phyloP scores from a whole-genome alignment of 1,140 invertebrate species.

The Pentalonia nigronervosa region DNA sequence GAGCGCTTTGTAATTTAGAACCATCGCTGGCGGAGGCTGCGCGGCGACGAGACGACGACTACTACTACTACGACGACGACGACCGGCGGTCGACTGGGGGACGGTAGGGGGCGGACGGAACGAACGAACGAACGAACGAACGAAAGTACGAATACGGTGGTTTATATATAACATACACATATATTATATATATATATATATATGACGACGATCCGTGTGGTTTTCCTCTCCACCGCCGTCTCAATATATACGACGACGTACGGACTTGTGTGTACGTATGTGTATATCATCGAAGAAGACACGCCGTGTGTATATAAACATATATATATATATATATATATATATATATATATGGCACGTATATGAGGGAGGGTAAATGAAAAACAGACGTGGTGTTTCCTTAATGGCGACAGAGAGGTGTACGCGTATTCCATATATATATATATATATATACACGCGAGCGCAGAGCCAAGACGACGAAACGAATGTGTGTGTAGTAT shows the following conservation, averaged over 20 bases:
- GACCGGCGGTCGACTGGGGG: neutral
- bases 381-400: conserved; percentile 37
- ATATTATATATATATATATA: neutral
- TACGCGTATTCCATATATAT: neutral
- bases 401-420: neutral
- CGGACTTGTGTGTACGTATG: neutral
- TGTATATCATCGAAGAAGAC: neutral
- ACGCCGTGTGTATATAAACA: neutral
- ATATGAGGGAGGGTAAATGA: neutral
- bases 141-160: conserved; percentile 14
- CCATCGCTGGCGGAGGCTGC: neutral
- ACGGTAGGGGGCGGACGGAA: neutral
- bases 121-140: neutral
- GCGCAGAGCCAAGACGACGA: neutral
- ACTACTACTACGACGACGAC: neutral
- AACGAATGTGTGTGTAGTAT: neutral
- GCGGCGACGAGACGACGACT: neutral
- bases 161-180: neutral
- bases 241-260: neutral
- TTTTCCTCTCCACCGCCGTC: neutral
- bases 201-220: neutral
- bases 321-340: neutral
- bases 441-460: neutral
- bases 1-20: conserved; percentile 56
- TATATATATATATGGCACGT: neutral